Percentiles rank a stretch among this genome's conserved stretches.
Conservation (phyloP, 2,797 vertebrate species). For the Scyliorhinus canicula region DNA sequence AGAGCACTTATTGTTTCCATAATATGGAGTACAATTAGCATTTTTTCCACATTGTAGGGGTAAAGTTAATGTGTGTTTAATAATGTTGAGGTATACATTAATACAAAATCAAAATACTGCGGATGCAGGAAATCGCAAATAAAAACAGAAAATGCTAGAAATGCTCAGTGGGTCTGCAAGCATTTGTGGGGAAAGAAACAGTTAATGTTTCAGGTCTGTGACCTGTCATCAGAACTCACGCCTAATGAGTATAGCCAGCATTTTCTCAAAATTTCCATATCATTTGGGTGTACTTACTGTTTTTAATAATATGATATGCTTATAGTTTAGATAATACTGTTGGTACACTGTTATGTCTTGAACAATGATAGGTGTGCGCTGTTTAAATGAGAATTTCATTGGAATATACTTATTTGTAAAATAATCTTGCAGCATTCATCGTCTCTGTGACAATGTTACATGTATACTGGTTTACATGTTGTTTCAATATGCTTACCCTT, state of each 20-base stretch:
- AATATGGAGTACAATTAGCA: not conserved
- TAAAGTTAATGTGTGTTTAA: not conserved
- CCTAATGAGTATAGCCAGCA: not conserved
- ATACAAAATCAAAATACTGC: not conserved
- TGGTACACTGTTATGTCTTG: not conserved
- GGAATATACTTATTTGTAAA: not conserved
- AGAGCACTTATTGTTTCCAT: not conserved
- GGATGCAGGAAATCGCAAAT: not conserved
- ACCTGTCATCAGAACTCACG: not conserved
- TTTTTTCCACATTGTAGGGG: not conserved
- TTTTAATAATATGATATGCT: not conserved
- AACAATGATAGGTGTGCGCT: not conserved
- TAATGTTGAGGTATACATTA: not conserved
- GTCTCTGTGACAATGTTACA: not conserved
- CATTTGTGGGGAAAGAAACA: not conserved
- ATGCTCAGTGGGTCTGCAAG: not conserved
- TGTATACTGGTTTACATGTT: not conserved
- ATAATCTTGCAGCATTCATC: not conserved
- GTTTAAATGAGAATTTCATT: not conserved
- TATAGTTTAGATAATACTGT: not conserved
- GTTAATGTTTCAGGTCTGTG: not conserved
- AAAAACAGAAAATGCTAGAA: not conserved
- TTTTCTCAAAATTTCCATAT: not conserved
- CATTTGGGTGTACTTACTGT: not conserved
- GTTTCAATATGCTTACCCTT: not conserved